A percentile compares a stretch with the other conserved stretches of the same genome.
Conservation (phyloP, 2,888 invertebrate species). For the Mesorhabditis belari region DNA sequence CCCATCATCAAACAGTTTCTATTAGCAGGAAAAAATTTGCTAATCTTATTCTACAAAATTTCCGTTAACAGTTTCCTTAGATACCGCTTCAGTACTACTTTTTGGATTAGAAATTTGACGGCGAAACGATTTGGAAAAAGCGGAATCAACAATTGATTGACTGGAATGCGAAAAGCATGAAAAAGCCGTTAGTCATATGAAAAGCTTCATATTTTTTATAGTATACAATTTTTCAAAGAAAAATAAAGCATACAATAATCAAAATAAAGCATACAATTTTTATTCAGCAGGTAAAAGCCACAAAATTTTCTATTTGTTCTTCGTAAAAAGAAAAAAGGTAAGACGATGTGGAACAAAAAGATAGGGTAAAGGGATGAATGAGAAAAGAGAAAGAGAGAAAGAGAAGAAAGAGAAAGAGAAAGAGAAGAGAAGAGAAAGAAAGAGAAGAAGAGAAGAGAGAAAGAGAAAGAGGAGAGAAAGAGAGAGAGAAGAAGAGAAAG, state of each 20-base stretch:
- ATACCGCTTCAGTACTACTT: too few species aligned
- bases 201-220: too few species aligned
- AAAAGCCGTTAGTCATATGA: too few species aligned
- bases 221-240: not conserved
- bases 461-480: not conserved
- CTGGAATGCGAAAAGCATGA: too few species aligned
- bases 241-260: not conserved
- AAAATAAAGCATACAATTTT: not conserved
- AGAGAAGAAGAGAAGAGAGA: not conserved
- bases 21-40: too few species aligned
- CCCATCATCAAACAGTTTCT: too few species aligned
- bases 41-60: too few species aligned
- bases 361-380: not conserved
- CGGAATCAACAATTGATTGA: too few species aligned
- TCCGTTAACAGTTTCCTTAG: too few species aligned
- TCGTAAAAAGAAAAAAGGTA: not conserved
- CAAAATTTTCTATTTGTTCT: not conserved
- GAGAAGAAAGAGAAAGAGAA: not conserved
- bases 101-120: too few species aligned
- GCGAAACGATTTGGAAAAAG: too few species aligned
- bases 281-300: too few species aligned
- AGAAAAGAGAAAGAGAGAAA: not conserved
- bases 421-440: not conserved
- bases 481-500: not conserved
- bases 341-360: not conserved